These are phyloP conservation scores for Phrynosoma platyrhinos DNA, from an alignment of 2,113 vertebrate species.

Conservation along the genomic window DNA sequence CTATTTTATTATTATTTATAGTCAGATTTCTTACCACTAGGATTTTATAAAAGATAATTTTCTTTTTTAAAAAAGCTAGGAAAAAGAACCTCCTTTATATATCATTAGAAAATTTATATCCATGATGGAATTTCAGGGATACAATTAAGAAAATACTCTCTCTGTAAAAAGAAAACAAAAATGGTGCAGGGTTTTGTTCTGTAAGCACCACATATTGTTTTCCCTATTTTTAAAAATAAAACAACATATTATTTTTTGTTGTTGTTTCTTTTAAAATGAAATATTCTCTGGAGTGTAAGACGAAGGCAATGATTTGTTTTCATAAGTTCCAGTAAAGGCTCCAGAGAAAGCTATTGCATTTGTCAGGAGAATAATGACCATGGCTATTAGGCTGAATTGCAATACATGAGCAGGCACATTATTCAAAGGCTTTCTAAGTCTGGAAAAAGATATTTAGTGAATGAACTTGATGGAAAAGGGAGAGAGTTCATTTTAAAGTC, in stretches of 20 bases:
- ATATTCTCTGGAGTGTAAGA: constrained; percentile 10
- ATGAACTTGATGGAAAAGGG: constrained; percentile 52
- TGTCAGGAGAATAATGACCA: constrained; percentile 60
- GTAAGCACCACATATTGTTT: not conserved
- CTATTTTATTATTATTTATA: not conserved
- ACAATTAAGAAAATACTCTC: constrained; percentile 2
- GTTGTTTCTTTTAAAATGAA: not conserved
- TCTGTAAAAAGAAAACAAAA: not conserved
- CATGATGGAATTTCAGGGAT: not conserved
- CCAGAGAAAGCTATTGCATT: constrained; percentile 58
- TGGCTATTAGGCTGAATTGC: constrained; percentile 59
- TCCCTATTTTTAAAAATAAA: constrained; percentile 5
- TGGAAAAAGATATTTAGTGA: constrained; percentile 49
- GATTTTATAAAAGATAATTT: not conserved
- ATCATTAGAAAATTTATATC: constrained; percentile 7
- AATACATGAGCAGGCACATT: constrained; percentile 60
- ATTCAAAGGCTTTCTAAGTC: constrained; percentile 60
- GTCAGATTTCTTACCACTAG: constrained; percentile 24
- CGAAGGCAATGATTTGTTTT: constrained; percentile 25
- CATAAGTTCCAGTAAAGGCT: constrained; percentile 37
- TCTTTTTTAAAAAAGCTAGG: not conserved
- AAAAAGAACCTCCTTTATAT: not conserved
- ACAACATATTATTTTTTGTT: not conserved
- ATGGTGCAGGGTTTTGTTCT: not conserved
- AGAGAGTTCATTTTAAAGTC: constrained; percentile 60